phyloP scores from a whole-genome alignment of 2,888 invertebrate genomes.

The Pardosa pseudoannulata region DNA sequence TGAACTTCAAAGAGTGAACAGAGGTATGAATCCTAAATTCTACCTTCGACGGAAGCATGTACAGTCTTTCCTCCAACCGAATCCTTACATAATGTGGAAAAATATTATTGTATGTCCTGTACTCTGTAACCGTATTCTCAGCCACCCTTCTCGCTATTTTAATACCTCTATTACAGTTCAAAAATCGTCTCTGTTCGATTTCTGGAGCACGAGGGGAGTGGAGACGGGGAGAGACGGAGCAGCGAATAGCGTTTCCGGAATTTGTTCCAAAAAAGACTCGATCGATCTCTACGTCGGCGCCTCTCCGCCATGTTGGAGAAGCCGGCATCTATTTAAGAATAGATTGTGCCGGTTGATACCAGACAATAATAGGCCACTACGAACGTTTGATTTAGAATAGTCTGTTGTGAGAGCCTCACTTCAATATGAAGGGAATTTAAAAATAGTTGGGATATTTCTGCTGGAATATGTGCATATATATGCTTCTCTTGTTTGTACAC shows the following conservation, averaged over 20 bases:
- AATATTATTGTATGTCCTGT: too few relatives aligned
- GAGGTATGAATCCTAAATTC: too few relatives aligned
- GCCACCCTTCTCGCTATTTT: too few relatives aligned
- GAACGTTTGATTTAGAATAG: neutral
- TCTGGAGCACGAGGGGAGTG: neutral
- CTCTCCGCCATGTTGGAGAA: conserved; percentile 43
- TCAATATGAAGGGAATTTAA: too few relatives aligned
- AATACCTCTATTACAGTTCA: neutral
- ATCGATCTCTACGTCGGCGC: conserved; percentile 51
- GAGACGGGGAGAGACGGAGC: neutral
- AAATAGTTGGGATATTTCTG: too few relatives aligned
- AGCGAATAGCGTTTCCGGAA: conserved; percentile 52
- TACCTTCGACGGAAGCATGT: too few relatives aligned
- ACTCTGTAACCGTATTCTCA: too few relatives aligned
- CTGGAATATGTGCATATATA: too few relatives aligned
- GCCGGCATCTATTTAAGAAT: conserved; percentile 8
- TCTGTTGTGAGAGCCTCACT: neutral
- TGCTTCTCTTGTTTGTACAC: too few relatives aligned
- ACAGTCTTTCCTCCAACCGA: too few relatives aligned
- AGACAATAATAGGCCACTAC: conserved; percentile 3
- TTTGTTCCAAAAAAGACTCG: conserved; percentile 60
- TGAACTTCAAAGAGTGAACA: too few relatives aligned
- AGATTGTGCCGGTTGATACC: neutral
- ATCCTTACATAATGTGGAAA: too few relatives aligned
- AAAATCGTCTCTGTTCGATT: neutral